These are phyloP conservation scores for Scaptomyza tumidula DNA, from an alignment of 2,888 invertebrate genomes.

Conservation along the genomic window DNA sequence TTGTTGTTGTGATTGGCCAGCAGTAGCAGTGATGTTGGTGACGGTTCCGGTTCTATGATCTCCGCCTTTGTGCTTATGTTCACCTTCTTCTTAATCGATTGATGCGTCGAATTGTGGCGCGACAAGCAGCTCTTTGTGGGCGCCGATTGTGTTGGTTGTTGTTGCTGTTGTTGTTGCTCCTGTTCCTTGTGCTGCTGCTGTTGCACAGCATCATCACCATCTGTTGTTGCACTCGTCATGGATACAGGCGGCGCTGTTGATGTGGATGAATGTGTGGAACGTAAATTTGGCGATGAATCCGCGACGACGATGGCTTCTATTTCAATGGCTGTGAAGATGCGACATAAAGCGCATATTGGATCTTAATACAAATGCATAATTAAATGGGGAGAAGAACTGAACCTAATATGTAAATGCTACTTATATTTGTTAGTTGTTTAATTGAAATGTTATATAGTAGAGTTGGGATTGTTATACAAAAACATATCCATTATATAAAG, in stretches of 20 bases:
- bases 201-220: slow-evolving; percentile 34
- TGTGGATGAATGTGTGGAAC: slow-evolving; percentile 65
- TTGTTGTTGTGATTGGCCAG: slow-evolving; percentile 60
- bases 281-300: slow-evolving; percentile 16
- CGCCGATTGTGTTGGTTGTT: slow-evolving; percentile 37
- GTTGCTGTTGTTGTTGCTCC: slow-evolving; percentile 3
- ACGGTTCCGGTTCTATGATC: slow-evolving; percentile 82
- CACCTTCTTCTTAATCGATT: slow-evolving; percentile 83
- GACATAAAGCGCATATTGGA: slow-evolving; percentile 14
- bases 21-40: slow-evolving; percentile 55
- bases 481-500: no score
- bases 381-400: not conserved
- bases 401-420: not conserved
- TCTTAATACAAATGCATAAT: slow-evolving; percentile 20
- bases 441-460: not conserved
- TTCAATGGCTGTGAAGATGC: slow-evolving; percentile 43
- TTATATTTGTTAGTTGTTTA: not conserved
- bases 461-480: no score
- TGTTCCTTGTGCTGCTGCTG: not conserved
- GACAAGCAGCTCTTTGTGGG: slow-evolving; percentile 83
- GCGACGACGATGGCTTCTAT: slow-evolving; percentile 16
- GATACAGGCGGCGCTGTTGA: slow-evolving; percentile 73
- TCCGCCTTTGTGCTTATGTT: slow-evolving; percentile 83
- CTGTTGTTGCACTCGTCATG: slow-evolving; percentile 63
- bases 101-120: slow-evolving; percentile 83